Percentiles rank a stretch among this genome's conserved stretches.
Conservation (phyloP, 2,888 invertebrate genomes). For the Branchellion lobata region DNA sequence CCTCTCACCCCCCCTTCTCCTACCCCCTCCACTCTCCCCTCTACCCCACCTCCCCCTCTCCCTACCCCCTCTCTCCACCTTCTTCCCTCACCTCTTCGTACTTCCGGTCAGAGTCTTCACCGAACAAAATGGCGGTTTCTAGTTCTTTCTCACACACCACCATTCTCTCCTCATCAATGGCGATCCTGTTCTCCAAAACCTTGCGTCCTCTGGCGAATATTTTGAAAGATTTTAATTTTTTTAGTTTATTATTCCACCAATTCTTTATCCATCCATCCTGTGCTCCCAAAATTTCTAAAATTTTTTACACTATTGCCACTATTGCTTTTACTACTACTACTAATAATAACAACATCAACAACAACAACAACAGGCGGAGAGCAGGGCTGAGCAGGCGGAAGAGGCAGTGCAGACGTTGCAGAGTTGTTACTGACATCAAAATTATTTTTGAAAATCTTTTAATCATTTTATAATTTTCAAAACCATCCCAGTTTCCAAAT, state of each 20-base stretch:
- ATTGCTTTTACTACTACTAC: too few relatives aligned
- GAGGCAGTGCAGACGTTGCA: constrained; percentile 99
- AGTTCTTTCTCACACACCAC: constrained; percentile 97
- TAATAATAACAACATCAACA: too few relatives aligned
- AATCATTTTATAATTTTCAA: too few relatives aligned
- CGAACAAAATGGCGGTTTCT: constrained; percentile 98
- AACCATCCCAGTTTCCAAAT: too few relatives aligned
- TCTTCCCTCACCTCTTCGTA: constrained; percentile 86
- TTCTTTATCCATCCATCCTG: not conserved
- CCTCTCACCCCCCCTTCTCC: too few relatives aligned
- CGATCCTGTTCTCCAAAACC: constrained; percentile 98
- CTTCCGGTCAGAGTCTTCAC: constrained; percentile 99
- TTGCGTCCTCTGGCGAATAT: constrained; percentile 82
- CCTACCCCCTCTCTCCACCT: too few relatives aligned
- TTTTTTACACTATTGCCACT: too few relatives aligned
- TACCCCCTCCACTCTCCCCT: too few relatives aligned
- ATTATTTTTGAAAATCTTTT: too few relatives aligned
- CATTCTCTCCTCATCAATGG: constrained; percentile 99
- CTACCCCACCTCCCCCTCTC: too few relatives aligned
- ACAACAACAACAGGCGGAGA: constrained; percentile 99
- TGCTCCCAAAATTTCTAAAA: not conserved
- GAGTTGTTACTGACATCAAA: too few relatives aligned
- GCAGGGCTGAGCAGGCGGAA: constrained; percentile 99
- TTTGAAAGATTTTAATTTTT: too few relatives aligned
- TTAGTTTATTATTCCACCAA: not conserved